Conservation (phyloP, 2,797 vertebrate genomes). For the Fringilla coelebs region DNA sequence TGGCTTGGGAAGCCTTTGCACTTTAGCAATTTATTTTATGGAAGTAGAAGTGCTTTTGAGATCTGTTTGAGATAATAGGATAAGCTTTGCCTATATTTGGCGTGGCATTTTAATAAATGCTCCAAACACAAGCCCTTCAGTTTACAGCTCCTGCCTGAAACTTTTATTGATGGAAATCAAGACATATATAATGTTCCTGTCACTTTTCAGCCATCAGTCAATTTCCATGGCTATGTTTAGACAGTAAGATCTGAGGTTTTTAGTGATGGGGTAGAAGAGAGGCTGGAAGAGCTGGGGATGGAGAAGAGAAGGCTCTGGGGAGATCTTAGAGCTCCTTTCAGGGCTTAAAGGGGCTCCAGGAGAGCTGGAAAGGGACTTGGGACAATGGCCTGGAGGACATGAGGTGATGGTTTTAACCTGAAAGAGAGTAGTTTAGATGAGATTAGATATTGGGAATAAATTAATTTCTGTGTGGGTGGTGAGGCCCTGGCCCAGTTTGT, state of each 20-base stretch:
- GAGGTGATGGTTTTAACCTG: not conserved
- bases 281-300: not conserved
- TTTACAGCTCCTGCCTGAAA: conserved; percentile 6
- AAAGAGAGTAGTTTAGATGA: not conserved
- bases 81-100: conserved; percentile 7
- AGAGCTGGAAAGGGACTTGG: not conserved
- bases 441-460: not conserved
- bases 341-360: not conserved
- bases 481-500: not conserved
- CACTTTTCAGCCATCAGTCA: not conserved
- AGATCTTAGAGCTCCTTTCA: not conserved
- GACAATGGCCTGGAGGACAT: not conserved
- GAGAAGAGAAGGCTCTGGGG: not conserved
- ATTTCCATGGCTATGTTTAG: not conserved
- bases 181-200: not conserved
- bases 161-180: not conserved
- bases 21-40: conserved; percentile 23
- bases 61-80: not conserved
- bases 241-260: not conserved
- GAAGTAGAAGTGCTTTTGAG: conserved; percentile 18
- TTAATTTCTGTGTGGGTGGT: not conserved
- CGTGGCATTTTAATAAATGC: not conserved
- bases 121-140: not conserved
- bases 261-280: not conserved
- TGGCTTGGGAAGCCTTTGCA: conserved; percentile 30